Evolutionary conservation across 2,888 invertebrate species (phyloP).

Genomic region (Anoplius nigerrimus): DNA sequence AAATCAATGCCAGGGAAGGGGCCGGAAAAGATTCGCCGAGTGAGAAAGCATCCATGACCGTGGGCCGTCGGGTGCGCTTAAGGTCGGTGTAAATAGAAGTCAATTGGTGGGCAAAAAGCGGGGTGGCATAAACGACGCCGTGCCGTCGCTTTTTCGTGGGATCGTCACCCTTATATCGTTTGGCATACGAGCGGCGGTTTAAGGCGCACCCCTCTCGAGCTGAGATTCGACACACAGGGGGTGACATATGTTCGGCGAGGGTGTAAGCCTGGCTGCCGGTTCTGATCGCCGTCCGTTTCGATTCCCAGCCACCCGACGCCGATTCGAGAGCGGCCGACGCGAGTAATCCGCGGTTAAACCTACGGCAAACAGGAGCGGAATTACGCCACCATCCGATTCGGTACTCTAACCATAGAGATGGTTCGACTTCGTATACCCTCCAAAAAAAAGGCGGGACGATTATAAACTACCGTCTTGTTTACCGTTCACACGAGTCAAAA

Average conservation of each 20-base stretch:
- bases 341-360: slow-evolving; percentile 70
- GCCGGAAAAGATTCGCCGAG: too few species aligned
- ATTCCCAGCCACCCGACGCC: slow-evolving; percentile 53
- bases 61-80: slow-evolving; percentile 6
- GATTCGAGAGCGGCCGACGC: slow-evolving; percentile 63
- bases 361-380: slow-evolving; percentile 71
- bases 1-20: too few species aligned
- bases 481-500: too few species aligned
- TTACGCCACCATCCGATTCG: too few species aligned
- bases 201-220: slow-evolving; percentile 20
- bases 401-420: too few species aligned
- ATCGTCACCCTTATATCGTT: slow-evolving; percentile 44
- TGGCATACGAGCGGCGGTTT: slow-evolving; percentile 42
- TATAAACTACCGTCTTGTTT: too few species aligned
- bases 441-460: too few species aligned
- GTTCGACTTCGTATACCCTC: too few species aligned
- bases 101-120: too few species aligned
- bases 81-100: too few species aligned
- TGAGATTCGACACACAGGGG: slow-evolving; percentile 12
- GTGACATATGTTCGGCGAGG: background rate
- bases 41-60: too few species aligned
- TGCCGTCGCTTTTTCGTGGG: slow-evolving; percentile 17
- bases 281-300: slow-evolving; percentile 5
- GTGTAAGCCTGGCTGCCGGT: background rate
- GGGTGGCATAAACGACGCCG: too few species aligned